A percentile compares a stretch with the other conserved stretches of the same genome.
Conservation (phyloP, 2,888 invertebrate species). For the Hypena proboscidalis region DNA sequence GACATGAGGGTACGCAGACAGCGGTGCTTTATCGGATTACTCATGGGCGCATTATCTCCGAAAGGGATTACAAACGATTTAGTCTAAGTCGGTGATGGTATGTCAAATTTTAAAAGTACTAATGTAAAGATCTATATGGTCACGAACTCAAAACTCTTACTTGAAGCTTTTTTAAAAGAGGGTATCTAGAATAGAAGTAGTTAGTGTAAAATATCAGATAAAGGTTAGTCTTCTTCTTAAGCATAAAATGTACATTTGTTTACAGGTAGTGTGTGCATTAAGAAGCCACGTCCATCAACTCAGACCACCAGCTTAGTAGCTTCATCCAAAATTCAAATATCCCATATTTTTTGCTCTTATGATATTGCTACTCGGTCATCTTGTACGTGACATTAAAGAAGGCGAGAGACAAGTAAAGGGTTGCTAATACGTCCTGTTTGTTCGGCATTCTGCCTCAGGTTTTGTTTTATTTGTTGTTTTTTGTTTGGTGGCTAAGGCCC, state of each 20-base stretch:
- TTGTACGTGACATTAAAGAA: neutral
- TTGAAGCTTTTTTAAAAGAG: too few relatives aligned
- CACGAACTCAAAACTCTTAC: too few relatives aligned
- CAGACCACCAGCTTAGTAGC: neutral
- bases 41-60: slow-evolving; percentile 32
- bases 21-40: slow-evolving; percentile 35
- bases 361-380: neutral
- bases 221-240: too few relatives aligned
- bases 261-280: too few relatives aligned
- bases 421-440: slow-evolving; percentile 1
- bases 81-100: slow-evolving; percentile 21
- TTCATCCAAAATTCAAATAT: neutral
- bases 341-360: neutral
- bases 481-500: too few relatives aligned
- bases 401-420: too few relatives aligned
- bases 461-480: too few relatives aligned
- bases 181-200: too few relatives aligned
- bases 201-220: too few relatives aligned
- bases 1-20: slow-evolving; percentile 28
- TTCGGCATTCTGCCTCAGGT: too few relatives aligned
- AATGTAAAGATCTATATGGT: neutral
- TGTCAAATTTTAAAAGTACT: slow-evolving; percentile 27
- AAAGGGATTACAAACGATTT: slow-evolving; percentile 32
- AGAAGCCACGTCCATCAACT: too few relatives aligned
- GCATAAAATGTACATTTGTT: too few relatives aligned